Evolutionary conservation across 1,140 invertebrate species (phyloP), one percentile per base, ranked within the genome.

Genomic region (Periplaneta americana): DNA sequence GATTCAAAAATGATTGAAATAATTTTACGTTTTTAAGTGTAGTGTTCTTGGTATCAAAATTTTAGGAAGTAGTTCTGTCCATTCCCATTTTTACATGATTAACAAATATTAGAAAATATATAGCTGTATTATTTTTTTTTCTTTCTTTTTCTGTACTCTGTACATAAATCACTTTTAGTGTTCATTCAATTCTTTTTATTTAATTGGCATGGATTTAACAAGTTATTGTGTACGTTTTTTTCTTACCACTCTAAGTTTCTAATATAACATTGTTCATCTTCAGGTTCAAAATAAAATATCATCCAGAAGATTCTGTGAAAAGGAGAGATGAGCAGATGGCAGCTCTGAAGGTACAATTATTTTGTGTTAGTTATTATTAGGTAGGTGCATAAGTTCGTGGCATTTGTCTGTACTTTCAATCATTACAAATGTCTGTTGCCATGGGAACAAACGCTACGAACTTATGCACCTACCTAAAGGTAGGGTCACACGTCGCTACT

Each of bases 281-380:
- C 88, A 99, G 98, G 98, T 99, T 99, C 91, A 98, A 98, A 89
- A 93, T 96, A 83, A 99, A 99, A 90, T 99, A 99, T 87, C 98
- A 99, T 90, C 98, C 98, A 8, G 98, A 99, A 89, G 98, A 99
- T 85, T 97, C 95, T 79, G 91, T 95, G 11, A 98, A 96, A 88
- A 90, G 96, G 66, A 97, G 96, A 89, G 94, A 97, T 35, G 98
- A 99, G 87, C 95, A 98, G 84, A 89, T 94, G 18, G 87, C 89
- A 80, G 94, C 96, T 79, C 89, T 99, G 17, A 95, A 98, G 89
- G 96, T 97, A 91, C 85, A 80, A 76, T 78, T 57, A n/a, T n/a
- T n/a, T n/a, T n/a, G n/a, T n/a, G n/a, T n/a, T n/a, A n/a, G n/a
- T n/a, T n/a, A n/a, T n/a, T n/a, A n/a, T n/a, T n/a, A n/a, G n/a